These are phyloP conservation scores for Hirtodrosophila cameraria DNA, from an alignment of 2,888 invertebrate species.

Conservation along the genomic window DNA sequence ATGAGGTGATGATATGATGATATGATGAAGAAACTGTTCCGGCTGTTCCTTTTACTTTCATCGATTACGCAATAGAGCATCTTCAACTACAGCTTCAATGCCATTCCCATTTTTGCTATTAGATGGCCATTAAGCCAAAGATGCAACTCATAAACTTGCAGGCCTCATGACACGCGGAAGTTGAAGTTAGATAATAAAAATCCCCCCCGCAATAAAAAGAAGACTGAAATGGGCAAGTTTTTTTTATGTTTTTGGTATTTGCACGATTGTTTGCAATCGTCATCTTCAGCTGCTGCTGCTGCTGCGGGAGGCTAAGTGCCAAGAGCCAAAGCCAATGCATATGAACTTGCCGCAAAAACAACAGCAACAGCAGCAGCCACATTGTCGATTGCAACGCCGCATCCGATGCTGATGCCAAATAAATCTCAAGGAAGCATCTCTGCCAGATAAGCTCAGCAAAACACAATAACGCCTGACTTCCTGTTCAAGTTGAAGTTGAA, in stretches of 20 bases:
- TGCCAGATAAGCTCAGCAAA: conserved; percentile 66
- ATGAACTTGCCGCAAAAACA: conserved; percentile 52
- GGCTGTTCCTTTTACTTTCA: conserved; percentile 50
- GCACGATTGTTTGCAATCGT: conserved; percentile 50
- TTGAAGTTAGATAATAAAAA: conserved; percentile 78
- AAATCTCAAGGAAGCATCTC: conserved; percentile 83
- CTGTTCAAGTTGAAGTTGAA: conserved; percentile 73
- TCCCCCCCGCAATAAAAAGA: conserved; percentile 19
- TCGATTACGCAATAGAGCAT: conserved; percentile 49
- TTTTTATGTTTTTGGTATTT: conserved; percentile 8
- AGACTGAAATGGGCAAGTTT: conserved; percentile 33
- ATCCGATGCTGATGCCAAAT: conserved; percentile 69
- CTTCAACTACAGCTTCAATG: conserved; percentile 21
- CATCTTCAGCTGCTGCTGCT: conserved; percentile 15
- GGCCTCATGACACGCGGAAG: conserved; percentile 76
- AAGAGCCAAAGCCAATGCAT: conserved; percentile 69
- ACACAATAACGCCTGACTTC: conserved; percentile 74
- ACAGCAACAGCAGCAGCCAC: conserved; percentile 21
- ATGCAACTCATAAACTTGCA: conserved; percentile 72
- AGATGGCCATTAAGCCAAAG: conserved; percentile 53
- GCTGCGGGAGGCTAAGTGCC: conserved; percentile 1
- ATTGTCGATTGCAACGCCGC: conserved; percentile 47
- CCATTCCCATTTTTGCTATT: conserved; percentile 36
- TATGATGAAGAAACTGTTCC: conserved; percentile 4
- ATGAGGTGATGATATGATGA: conserved; percentile 5